phyloP scores from a whole-genome alignment of 1,140 invertebrate genomes.

The Mya arenaria region DNA sequence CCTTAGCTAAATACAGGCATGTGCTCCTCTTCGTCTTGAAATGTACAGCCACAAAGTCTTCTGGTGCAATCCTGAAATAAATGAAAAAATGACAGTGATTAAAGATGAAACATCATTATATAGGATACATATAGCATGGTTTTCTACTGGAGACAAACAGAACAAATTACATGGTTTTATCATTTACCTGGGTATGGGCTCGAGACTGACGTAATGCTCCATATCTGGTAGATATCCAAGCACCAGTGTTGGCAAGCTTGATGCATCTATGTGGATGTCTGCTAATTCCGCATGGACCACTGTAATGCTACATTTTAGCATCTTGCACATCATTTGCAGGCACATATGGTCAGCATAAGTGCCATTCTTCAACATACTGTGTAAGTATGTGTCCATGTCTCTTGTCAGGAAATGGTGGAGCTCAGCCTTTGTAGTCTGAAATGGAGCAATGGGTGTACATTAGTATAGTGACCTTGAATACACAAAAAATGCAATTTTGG shows the following conservation, averaged over 20 bases:
- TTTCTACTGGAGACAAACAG: background rate
- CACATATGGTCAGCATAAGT: constrained; percentile 40
- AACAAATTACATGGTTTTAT: background rate
- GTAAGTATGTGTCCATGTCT: background rate
- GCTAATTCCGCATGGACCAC: constrained; percentile 1
- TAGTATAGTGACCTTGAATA: too few species aligned
- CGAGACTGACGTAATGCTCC: constrained; percentile 19
- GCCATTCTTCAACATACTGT: constrained; percentile 2
- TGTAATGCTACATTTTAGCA: background rate
- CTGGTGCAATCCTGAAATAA: background rate
- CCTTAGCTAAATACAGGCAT: constrained; percentile 5
- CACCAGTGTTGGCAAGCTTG: background rate
- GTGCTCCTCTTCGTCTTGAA: background rate
- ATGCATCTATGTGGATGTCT: background rate
- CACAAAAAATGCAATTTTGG: too few species aligned
- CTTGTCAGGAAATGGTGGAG: background rate
- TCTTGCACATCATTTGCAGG: constrained; percentile 6
- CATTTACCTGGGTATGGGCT: background rate
- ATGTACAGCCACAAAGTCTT: constrained; percentile 17
- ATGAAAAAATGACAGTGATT: background rate
- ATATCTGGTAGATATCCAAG: constrained; percentile 19
- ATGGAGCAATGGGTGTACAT: too few species aligned
- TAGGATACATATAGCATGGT: too few species aligned
- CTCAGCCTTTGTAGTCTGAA: constrained; percentile 14
- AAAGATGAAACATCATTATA: too few species aligned